These are phyloP conservation scores for Echiichthys vipera DNA, from an alignment of 2,797 vertebrate species.

Conservation along the genomic window DNA sequence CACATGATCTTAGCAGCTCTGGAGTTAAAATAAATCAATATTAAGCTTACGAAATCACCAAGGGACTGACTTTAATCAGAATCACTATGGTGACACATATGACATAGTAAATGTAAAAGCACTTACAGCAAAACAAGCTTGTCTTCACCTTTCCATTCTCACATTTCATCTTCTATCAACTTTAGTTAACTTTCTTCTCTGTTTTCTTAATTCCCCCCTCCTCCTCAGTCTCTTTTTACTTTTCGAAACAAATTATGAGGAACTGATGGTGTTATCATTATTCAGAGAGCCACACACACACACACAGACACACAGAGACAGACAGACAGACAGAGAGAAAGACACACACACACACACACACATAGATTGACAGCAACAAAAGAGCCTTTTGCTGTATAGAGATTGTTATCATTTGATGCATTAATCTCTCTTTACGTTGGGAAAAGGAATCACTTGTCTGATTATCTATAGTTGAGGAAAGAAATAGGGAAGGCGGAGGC, in stretches of 20 bases:
- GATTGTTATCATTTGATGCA: slow-evolving; percentile 78
- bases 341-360: slow-evolving; percentile 15
- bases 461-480: slow-evolving; percentile 29
- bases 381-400: slow-evolving; percentile 63
- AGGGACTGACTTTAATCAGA: slow-evolving; percentile 13
- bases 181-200: not conserved
- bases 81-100: not conserved
- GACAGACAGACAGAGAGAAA: not conserved
- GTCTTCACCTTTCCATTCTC: not conserved
- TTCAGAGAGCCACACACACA: slow-evolving; percentile 46
- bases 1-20: not conserved
- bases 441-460: slow-evolving; percentile 44
- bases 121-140: not conserved
- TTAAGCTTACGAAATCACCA: too few relatives aligned
- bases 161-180: not conserved
- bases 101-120: not conserved
- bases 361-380: slow-evolving; percentile 73
- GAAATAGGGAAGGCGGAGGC: slow-evolving; percentile 37
- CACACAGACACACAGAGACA: not conserved
- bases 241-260: slow-evolving; percentile 39
- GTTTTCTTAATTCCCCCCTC: not conserved
- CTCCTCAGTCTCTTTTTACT: not conserved
- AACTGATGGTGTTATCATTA: slow-evolving; percentile 69
- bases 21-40: not conserved
- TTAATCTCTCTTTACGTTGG: slow-evolving; percentile 59